Base-by-base conservation (phyloP, 2,113 vertebrate species). In the Zapornia atra region DNA sequence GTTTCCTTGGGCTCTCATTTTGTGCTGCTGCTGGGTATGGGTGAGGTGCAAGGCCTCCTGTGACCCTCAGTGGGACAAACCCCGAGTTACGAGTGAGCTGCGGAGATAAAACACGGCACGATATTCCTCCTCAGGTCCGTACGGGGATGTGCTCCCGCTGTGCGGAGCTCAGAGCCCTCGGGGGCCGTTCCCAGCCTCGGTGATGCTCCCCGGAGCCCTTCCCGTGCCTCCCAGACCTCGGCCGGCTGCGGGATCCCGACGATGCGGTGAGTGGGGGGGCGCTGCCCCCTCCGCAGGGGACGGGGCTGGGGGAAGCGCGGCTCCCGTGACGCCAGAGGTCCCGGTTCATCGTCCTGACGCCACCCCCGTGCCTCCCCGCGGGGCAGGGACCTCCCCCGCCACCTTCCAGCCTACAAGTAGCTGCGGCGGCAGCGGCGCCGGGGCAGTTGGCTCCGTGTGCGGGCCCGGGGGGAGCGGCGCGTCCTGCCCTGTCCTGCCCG, bases 321-420 rank as follows among this genome's bases (percentile, higher is more conserved):
- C 79, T 77, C 36, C 61, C 50, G 42, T 28, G 88, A 72, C 53
- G 79, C 86, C 64, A 54, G 88, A 60, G 95, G 46, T 86, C 38
- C 75, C 64, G 81, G 92, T 87, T 94, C 46, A 17, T 75, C 70
- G 31, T 31, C 70, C 61, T 75, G 82, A 72, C 75, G 80, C 94
- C 95, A 44, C 96, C 97, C 85, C 70, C 84, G 69, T 44, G n/a
- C 82, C 75, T 69, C 54, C 84, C 93, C 92, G 68, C 90, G 20
- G 78, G 70, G 77, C 71, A 51, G 50, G 50, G 50, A 51, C 50
- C 50, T 51, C 50, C 50, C 90, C 84, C 88, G 85, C 51, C 61
- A 59, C 95, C 90, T 92, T 79, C 80, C 72, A 15, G 40, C 44
- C n/a, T 79, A 53, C 92, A 72, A 92, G 83, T 65, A 91, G 86